A percentile compares a stretch with the other conserved stretches of the same genome.
Evolutionary conservation across 1,140 invertebrate species (phyloP).

Genomic region (Scaptomyza pallida): DNA sequence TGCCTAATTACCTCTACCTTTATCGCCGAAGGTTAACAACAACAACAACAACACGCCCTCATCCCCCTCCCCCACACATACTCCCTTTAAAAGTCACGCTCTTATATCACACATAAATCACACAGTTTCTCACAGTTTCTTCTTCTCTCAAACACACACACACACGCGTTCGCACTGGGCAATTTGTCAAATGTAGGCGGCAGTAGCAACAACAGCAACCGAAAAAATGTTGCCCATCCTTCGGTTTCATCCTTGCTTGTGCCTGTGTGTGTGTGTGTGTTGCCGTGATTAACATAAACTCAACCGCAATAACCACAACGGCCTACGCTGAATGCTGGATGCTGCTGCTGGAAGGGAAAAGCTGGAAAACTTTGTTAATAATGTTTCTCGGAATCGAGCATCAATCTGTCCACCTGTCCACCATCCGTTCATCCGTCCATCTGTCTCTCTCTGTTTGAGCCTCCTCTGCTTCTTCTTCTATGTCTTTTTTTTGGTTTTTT

Average conservation of each 20-base stretch:
- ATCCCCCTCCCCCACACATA: not conserved
- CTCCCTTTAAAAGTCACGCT: slow-evolving; percentile 9
- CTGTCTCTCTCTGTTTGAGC: not conserved
- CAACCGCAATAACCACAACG: slow-evolving; percentile 66
- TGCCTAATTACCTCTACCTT: slow-evolving; percentile 67
- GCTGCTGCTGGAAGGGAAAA: slow-evolving; percentile 21
- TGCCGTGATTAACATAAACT: slow-evolving; percentile 74
- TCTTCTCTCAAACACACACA: slow-evolving; percentile 5
- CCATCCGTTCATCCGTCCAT: not conserved
- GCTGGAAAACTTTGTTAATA: slow-evolving; percentile 71
- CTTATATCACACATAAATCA: slow-evolving; percentile 67
- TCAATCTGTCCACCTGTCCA: slow-evolving; percentile 57
- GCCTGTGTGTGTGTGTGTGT: not conserved
- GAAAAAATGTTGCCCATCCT: not conserved
- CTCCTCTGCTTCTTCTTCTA: not conserved
- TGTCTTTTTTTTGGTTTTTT: too few species aligned
- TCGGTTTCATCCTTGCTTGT: too few species aligned
- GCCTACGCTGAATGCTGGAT: not conserved
- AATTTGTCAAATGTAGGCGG: slow-evolving; percentile 71
- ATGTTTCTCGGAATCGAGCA: slow-evolving; percentile 46
- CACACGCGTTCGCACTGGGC: slow-evolving; percentile 46
- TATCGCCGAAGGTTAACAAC: slow-evolving; percentile 20
- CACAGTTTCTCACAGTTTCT: slow-evolving; percentile 23
- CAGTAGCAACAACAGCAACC: not conserved
- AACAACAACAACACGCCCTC: slow-evolving; percentile 8